Base-by-base conservation (phyloP, 37 sponge, comb jelly and placozoan species). In the Ianthella basta region DNA sequence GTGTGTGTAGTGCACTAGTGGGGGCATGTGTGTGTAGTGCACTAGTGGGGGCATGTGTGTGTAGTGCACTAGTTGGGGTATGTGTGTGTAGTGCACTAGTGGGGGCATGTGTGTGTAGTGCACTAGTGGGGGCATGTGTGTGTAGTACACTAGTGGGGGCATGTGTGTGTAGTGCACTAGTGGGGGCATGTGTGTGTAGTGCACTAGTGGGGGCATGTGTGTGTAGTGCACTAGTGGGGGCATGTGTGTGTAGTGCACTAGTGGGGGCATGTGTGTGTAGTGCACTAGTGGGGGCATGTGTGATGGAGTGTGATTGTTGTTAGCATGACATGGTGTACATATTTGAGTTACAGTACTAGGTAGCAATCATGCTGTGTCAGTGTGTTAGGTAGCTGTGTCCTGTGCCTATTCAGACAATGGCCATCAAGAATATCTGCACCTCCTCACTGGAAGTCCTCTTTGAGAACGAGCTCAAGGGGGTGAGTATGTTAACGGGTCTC, bases 391-490 rank as follows among this genome's bases (percentile, higher is more conserved):
- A n/a, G n/a, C n/a, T n/a, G n/a, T n/a, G 13, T 72, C 27, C 73
- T 56, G 20, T 39, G 50, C 39, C 3, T 41, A 59, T 57, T 0
- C 39, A 93, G 93, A 84, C 73, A 25, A 63, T 82, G 15, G 89
- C 93, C 6, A 83, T 88, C 19, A 86, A 72, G 75, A 89, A 89
- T 59, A 89, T 93, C 23, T 39, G 89, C 0, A 30, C 72, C 25
- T 86, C 81, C 60, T 93, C 93, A 33, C 77, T 93, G 25, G 89
- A 89, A 39, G 60, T 89, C 38, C 55, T 93, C 32, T 89, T 87
- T 87, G 93, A 93, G 24, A 93, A 87, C 34, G 93, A 93, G 29
- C 84, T 93, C 55, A 87, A 87, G 75, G 90, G 90, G 25, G 93
- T 93, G 55, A 87, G 93, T 85, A 27, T 15, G 13, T 34, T n/a